phyloP scores from a whole-genome alignment of 2,113 vertebrate species.

The Circaetus gallicus region DNA sequence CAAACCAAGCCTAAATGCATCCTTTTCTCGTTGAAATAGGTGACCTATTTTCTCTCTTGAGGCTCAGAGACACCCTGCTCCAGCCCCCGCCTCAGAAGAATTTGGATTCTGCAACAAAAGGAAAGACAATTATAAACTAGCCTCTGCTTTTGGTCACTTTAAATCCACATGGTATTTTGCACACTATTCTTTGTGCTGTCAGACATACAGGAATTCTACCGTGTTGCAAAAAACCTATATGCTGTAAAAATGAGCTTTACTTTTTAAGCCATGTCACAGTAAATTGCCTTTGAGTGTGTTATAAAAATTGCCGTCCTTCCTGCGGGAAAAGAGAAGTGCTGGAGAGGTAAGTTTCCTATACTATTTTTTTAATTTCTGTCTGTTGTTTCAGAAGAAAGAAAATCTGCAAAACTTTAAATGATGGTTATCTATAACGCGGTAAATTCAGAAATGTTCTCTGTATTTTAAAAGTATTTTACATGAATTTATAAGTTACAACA shows the following conservation, averaged over 20 bases:
- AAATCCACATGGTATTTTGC: neutral
- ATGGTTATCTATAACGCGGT: neutral
- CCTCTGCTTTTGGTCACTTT: neutral
- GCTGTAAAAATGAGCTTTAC: conserved; percentile 7
- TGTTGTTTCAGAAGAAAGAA: neutral
- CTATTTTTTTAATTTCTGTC: neutral
- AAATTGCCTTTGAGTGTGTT: neutral
- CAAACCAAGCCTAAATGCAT: neutral
- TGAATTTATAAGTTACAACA: neutral
- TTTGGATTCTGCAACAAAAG: neutral
- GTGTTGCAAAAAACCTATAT: neutral
- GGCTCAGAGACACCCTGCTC: neutral
- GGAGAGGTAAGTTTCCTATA: neutral
- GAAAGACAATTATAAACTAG: neutral
- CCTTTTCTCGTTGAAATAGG: neutral
- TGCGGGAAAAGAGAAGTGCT: neutral
- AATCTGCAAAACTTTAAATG: neutral
- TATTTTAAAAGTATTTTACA: neutral
- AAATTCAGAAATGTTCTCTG: neutral
- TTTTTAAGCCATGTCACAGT: conserved; percentile 15
- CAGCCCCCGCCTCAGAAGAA: neutral
- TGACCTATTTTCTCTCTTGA: neutral
- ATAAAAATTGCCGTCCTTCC: neutral
- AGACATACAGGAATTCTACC: neutral
- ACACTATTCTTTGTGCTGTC: neutral